Conservation (phyloP, 2,797 vertebrate genomes). For the Chaunax sp. region DNA sequence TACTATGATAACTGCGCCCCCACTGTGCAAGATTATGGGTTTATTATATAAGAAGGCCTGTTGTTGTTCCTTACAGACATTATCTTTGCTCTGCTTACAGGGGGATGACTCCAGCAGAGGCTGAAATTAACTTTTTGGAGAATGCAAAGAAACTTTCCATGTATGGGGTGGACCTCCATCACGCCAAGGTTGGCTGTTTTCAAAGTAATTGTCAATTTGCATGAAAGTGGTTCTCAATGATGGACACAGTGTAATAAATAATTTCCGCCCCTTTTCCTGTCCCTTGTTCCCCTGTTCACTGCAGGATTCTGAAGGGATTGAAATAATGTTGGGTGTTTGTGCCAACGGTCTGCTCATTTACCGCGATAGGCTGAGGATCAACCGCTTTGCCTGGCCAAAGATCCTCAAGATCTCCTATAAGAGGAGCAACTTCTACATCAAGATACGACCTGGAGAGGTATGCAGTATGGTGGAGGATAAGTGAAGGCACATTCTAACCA, state of each 20-base stretch:
- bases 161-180: slow-evolving; percentile 98
- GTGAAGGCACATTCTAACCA: background rate
- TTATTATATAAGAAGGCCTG: slow-evolving; percentile 41
- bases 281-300: background rate
- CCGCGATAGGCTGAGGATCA: slow-evolving; percentile 97
- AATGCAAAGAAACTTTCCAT: slow-evolving; percentile 99
- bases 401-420: slow-evolving; percentile 99
- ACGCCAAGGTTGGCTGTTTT: slow-evolving; percentile 89
- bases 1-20: slow-evolving; percentile 29
- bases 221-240: background rate
- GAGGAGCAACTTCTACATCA: slow-evolving; percentile 99
- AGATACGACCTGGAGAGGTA: slow-evolving; percentile 98
- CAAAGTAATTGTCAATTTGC: background rate
- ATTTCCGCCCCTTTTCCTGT: slow-evolving; percentile 5
- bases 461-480: background rate
- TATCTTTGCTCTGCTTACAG: slow-evolving; percentile 76
- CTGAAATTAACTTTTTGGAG: slow-evolving; percentile 98
- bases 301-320: slow-evolving; percentile 98
- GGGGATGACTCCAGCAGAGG: slow-evolving; percentile 97
- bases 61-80: slow-evolving; percentile 38
- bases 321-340: slow-evolving; percentile 98
- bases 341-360: slow-evolving; percentile 98
- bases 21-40: slow-evolving; percentile 30
- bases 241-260: background rate
- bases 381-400: slow-evolving; percentile 99